Evolutionary conservation across 2,888 invertebrate species (phyloP), one percentile per base, ranked within the genome.

Genomic region (Drosophila cognata): DNA sequence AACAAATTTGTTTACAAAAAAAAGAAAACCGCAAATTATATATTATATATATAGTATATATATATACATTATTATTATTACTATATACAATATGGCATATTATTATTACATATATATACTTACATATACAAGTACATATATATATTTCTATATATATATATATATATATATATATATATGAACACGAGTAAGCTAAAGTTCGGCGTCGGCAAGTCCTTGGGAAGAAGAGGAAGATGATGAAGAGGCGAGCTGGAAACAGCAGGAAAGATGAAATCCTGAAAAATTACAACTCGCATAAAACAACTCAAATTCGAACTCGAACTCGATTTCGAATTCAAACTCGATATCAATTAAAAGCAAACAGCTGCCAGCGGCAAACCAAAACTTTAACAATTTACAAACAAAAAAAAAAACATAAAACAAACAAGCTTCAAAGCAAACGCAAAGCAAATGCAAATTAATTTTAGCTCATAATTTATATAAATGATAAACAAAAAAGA

Each of bases 1-100:
- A 88, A 85, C 67, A 74, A 89, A 90, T 73, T 89, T 89, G 89
- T 89, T 89, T 90, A 87, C 87, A 90, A 80, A 88, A 79, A 72
- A 73, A 61, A 55, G 46, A 74, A 61, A 66, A 38, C 50, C 73
- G 77, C 80, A 89, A 85, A 85, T 88, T 85, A 88, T 89, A 85
- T 81, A 81, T 62, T 83, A 84, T 81, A 79, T 70, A 82, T 69
- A 74, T 69, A 75, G n/a, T 52, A 77, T 63, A 75, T 70, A 74
- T 79, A 64, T 70, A 81, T 63, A 68, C 64, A 82, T 81, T 84
- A 88, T 88, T 83, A 86, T 86, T 84, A 84, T 84, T 89, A 84
- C 84, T 89, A 84, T 88, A 84, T 88, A 84, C 78, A 81, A 88
- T 88, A 84, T 83, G 88, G 86, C 86, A 84, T 83, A 81, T 81